Base-by-base conservation (phyloP, 2,113 vertebrate genomes). In the Pterocles gutturalis region DNA sequence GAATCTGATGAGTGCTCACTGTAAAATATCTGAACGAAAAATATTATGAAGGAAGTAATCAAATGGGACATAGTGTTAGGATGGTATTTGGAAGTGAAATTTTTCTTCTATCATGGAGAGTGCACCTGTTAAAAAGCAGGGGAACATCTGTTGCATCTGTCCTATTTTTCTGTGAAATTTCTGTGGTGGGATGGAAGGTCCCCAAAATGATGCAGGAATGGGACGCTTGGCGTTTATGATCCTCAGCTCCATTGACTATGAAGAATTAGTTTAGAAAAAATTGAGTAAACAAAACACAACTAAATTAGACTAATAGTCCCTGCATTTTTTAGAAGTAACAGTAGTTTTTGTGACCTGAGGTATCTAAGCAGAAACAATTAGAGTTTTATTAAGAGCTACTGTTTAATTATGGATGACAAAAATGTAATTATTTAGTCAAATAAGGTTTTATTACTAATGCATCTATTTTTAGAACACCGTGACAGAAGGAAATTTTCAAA, bases 401-500 rank as follows among this genome's bases (percentile, higher is more conserved):
- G 34, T 87, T 95, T 93, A 96, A 93, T 95, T 95, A 92, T 34
- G 31, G 69, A 29, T 95, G 88, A 94, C 76, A 92, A 89, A 71
- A 83, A 86, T 60, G 78, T 83, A 90, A 94, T 97, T 95, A 90
- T 96, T 93, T 83, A 94, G 96, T 95, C 83, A 90, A 90, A 93
- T 83, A 86, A 75, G 20, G 17, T 67, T 95, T 78, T 94, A 75
- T 96, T 86, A 60, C 51, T 73, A 86, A 81, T 78, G 48, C 29
- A 75, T 67, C 64, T 93, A 55, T 96, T 67, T 95, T 94, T 90
- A 95, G 92, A 94, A 84, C 26, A 64, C 48, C 1, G 0, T 71
- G 79, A 67, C 64, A 73, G 73, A 80, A 75, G 29, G 8, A 93
- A 41, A 88, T 81, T 93, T 94, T 86, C 66, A 83, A 88, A 95